Base-by-base conservation (phyloP, 53 echinoderm and acorn worm genomes). In the Echinometra lucunter region DNA sequence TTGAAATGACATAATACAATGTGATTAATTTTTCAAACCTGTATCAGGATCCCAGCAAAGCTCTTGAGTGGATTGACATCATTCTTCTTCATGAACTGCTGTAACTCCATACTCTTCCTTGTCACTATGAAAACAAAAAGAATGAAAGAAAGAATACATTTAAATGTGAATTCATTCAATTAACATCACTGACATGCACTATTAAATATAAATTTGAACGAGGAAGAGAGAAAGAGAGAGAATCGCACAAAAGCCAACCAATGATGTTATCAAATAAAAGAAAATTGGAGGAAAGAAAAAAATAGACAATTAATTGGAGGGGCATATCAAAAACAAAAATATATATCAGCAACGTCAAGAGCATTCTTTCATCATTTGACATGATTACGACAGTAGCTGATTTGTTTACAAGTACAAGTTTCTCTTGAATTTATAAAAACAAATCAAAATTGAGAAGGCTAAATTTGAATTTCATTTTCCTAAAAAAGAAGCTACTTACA, bases 21-120 rank as follows among this genome's bases (percentile, higher is more conserved):
- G 45, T 44, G 83, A 2, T 89, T 6, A 55, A 32, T 89, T 38
- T 42, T 44, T 0, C 95, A 85, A 94, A 97, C 99, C 96, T 99
- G 99, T 4, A 97, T 81, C n/a, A 97, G 21, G 45, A 97, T 94
- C 19, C 96, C 96, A 21, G 96, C 74, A 74, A 99, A 95, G 55
- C 96, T 99, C 93, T 99, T 99, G 91, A 99, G 74, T 38, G 99
- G 99, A 49, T 99, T 99, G 44, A 99, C 96, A 88, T 99, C 96
- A 93, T 99, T 91, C 82, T 96, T 97, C 98, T 97, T 98, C 96
- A 99, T 97, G 90, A 97, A 99, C 78, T 95, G 70, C 95, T 99
- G 99, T 74, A 98, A 40, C 44, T 98, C 97, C 96, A 96, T 95
- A 55, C 95, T 96, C 10, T 94, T 30, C 80, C 92, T 96, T 57